Conservation (phyloP, 2,888 invertebrate genomes). For the Drosophila antonietae region DNA sequence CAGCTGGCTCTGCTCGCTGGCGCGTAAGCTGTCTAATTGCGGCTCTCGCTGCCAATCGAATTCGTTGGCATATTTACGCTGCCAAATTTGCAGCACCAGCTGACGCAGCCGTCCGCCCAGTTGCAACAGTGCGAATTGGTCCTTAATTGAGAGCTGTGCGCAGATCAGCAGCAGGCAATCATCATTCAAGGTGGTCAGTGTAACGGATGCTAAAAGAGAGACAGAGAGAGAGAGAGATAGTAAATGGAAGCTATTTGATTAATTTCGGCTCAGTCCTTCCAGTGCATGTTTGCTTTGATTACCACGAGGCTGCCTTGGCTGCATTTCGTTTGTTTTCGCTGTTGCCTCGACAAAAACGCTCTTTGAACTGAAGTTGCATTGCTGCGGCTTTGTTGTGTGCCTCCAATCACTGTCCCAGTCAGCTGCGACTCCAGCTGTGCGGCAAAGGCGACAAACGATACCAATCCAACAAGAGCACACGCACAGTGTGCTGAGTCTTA, state of each 20-base stretch:
- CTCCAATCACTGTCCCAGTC: slow-evolving; percentile 62
- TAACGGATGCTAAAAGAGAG: neutral
- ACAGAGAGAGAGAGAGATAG: neutral
- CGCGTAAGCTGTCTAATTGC: slow-evolving; percentile 44
- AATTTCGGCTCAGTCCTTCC: slow-evolving; percentile 5
- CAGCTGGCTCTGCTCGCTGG: slow-evolving; percentile 42
- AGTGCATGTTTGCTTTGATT: slow-evolving; percentile 18
- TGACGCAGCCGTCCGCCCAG: slow-evolving; percentile 43
- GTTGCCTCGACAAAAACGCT: slow-evolving; percentile 37
- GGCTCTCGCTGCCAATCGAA: slow-evolving; percentile 52
- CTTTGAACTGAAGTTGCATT: slow-evolving; percentile 41
- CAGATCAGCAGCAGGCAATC: slow-evolving; percentile 70
- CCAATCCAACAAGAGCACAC: no score
- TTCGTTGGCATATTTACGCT: slow-evolving; percentile 40
- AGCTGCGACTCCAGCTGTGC: slow-evolving; percentile 51
- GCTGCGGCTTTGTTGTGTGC: slow-evolving; percentile 20
- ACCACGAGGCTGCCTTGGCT: slow-evolving; percentile 38
- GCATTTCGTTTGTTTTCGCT: slow-evolving; percentile 34
- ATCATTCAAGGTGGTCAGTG: slow-evolving; percentile 58
- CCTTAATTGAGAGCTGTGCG: slow-evolving; percentile 46
- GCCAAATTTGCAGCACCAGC: slow-evolving; percentile 60
- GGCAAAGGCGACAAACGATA: slow-evolving; percentile 7
- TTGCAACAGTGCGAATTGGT: slow-evolving; percentile 58
- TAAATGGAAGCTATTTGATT: neutral
- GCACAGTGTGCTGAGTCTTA: no score